Evolutionary conservation across 2,888 invertebrate species (phyloP), one percentile per base, ranked within the genome.

Genomic region (Tachina lurida): DNA sequence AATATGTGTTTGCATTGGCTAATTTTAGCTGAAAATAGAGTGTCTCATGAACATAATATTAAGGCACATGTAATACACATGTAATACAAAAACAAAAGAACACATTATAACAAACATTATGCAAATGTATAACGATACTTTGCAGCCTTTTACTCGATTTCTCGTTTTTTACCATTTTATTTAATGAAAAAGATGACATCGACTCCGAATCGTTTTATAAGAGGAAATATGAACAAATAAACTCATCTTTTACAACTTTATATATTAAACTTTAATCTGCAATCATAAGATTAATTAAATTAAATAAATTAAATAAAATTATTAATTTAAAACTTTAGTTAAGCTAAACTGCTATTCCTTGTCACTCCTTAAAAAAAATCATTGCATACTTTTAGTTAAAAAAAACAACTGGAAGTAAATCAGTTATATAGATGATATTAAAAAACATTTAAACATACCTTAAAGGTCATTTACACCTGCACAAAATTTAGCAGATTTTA

Each of bases 1-100:
- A 31, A 9, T 39, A 39, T 45, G 60, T 62, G 17, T 17, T 43
- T 62, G 17, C 8, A 15, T n/a, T 17, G 17, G 19, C 10, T 15
- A 54, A 65, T 17, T 67, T 13, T 31, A 67, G n/a, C 39, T 56
- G 13, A 79, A 13, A 71, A 56, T 19, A n/a, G 60, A 73, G 65
- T 49, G 13, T 79, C 41, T 67, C 60, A 31, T 58, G 65, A 80
- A 65, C 47, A 17, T 54, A 60, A 60, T 49, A 1, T 17, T 62
- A 31, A n/a, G n/a, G n/a, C n/a, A n/a, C n/a, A n/a, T n/a, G 2
- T 31, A 4, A 31, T n/a, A n/a, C 17, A 47, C 47, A 56, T 41
- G n/a, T 41, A n/a, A 7, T 12, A 39, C 3, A 31, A 4, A 31
- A 31, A 31, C 2, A 31, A 4, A 31, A 31, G 4, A 31, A 9